Conservation (phyloP, 2,888 invertebrate genomes). For the Chouioia cunea region DNA sequence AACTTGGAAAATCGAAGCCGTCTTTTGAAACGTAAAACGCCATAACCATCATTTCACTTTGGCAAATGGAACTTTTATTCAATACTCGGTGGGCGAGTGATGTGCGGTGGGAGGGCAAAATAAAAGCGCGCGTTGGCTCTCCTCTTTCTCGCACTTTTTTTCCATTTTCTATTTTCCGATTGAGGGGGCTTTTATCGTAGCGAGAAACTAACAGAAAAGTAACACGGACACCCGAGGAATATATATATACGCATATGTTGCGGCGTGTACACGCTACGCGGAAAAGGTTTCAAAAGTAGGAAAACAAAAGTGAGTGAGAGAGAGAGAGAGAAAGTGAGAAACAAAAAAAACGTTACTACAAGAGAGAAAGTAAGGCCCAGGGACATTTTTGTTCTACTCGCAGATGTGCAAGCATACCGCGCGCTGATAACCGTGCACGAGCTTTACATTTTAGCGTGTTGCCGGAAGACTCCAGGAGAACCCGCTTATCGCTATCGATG, state of each 20-base stretch:
- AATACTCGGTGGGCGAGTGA: constrained; percentile 11
- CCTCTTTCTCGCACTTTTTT: constrained; percentile 30
- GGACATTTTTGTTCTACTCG: constrained; percentile 32
- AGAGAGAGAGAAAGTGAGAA: not conserved
- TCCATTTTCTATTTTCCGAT: constrained; percentile 46
- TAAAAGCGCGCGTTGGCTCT: constrained; percentile 25
- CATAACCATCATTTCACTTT: constrained; percentile 45
- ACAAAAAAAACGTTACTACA: constrained; percentile 9
- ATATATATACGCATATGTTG: not conserved
- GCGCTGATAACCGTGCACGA: constrained; percentile 20
- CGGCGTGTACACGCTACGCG: not conserved
- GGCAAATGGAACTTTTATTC: constrained; percentile 46
- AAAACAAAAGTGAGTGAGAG: not conserved
- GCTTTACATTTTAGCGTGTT: constrained; percentile 17
- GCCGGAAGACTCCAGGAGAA: constrained; percentile 35
- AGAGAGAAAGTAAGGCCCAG: constrained; percentile 11
- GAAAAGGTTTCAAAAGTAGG: constrained; percentile 10
- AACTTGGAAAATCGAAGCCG: constrained; percentile 35
- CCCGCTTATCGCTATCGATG: constrained; percentile 39
- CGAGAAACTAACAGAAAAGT: constrained; percentile 40
- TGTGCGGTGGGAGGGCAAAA: constrained; percentile 6
- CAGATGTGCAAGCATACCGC: constrained; percentile 21
- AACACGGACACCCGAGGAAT: constrained; percentile 22
- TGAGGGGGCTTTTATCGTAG: constrained; percentile 43
- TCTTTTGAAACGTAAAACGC: constrained; percentile 42